Conservation (phyloP, 2,113 vertebrate species). For the Corythornis vintsioides region DNA sequence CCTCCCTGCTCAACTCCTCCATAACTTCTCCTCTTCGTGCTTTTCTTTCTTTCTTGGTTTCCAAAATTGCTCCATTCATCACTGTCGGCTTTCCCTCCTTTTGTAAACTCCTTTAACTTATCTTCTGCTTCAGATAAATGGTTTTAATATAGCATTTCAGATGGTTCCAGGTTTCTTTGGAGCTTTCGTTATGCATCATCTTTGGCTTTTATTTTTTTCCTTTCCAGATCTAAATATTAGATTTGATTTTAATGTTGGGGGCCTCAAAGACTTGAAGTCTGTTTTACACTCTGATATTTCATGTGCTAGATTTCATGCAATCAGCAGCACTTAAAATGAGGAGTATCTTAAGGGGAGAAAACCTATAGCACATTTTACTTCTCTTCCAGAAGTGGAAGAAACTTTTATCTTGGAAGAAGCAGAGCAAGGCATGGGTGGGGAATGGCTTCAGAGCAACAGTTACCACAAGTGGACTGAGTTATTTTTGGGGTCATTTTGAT, state of each 20-base stretch:
- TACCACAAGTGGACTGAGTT: background rate
- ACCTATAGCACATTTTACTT: background rate
- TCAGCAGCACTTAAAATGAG: conserved; percentile 9
- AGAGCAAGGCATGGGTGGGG: background rate
- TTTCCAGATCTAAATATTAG: background rate
- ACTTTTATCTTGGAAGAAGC: background rate
- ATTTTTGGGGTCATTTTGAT: background rate
- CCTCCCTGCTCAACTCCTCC: background rate
- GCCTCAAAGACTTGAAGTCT: conserved; percentile 2
- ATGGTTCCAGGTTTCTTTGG: conserved; percentile 59
- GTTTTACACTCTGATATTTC: conserved; percentile 10
- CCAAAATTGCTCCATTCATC: conserved; percentile 75
- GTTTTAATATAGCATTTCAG: conserved; percentile 77
- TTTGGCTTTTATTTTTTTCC: background rate
- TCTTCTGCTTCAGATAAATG: conserved; percentile 71
- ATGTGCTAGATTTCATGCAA: background rate
- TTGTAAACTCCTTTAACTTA: conserved; percentile 65
- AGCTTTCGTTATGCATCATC: conserved; percentile 16
- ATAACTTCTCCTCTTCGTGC: conserved; percentile 25
- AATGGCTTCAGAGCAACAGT: background rate
- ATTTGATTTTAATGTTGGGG: conserved; percentile 22
- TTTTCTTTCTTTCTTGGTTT: conserved; percentile 64
- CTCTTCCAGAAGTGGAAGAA: background rate
- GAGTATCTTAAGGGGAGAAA: background rate
- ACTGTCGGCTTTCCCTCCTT: conserved; percentile 56